Conservation (phyloP, 1,140 invertebrate species). For the Pteromalus puparum region DNA sequence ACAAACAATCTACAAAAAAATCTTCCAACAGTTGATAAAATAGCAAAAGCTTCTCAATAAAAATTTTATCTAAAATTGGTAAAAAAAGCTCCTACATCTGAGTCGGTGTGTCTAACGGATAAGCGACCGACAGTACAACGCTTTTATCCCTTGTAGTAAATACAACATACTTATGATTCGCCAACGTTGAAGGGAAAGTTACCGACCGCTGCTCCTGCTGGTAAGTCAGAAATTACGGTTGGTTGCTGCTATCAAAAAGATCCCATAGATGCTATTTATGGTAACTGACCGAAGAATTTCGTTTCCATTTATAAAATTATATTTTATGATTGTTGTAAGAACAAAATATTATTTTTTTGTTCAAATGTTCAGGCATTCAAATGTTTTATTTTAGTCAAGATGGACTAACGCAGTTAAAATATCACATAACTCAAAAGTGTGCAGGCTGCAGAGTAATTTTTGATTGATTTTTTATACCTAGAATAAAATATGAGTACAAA, state of each 20-base stretch:
- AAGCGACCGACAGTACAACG: neutral
- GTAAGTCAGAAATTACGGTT: constrained; percentile 18
- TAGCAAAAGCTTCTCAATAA: neutral
- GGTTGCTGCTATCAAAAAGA: neutral
- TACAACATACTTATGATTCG: too few species aligned
- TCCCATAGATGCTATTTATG: neutral
- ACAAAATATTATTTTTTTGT: too few species aligned
- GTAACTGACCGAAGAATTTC: neutral
- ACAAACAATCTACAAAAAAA: neutral
- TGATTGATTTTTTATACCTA: too few species aligned
- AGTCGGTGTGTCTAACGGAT: neutral
- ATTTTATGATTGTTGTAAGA: neutral
- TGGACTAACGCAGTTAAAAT: too few species aligned
- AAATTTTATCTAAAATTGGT: neutral
- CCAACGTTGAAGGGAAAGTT: neutral
- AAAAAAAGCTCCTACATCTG: neutral
- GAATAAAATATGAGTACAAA: too few species aligned
- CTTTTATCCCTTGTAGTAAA: too few species aligned
- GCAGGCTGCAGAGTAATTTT: too few species aligned
- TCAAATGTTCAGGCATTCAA: too few species aligned
- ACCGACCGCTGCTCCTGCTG: neutral
- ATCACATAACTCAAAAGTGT: too few species aligned
- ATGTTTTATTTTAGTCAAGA: too few species aligned
- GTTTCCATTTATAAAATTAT: neutral
- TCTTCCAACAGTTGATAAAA: neutral